Evolutionary conservation across 2,113 vertebrate species (phyloP), one percentile per base, ranked within the genome.

Genomic region (Archilochus colubris): DNA sequence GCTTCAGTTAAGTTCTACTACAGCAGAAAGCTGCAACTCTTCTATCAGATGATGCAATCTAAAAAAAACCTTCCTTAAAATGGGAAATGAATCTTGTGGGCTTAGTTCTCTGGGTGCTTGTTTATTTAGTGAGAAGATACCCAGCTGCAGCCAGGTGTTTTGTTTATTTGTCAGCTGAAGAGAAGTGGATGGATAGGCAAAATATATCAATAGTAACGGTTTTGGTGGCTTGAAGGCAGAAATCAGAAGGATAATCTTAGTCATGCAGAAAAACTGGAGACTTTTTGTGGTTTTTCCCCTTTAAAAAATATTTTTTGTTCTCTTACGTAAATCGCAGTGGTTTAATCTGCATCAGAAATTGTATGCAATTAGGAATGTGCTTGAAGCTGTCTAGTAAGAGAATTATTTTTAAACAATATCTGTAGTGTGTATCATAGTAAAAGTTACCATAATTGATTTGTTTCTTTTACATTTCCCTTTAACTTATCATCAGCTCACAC

Each of bases 151-250:
- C 31, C 69, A 78, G 61, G 43, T 86, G 70, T 58, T 21, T 20
- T 72, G 46, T 28, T 33, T 53, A 28, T 10, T 85, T 89, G 54
- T 40, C 43, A 72, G 38, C 10, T 46, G 81, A 92, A 57, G n/a
- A 91, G 59, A 61, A 84, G 76, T 75, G 86, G 73, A 64, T 70
- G 79, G 51, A 62, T 44, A 36, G 62, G 23, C 46, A 68, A 68
- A 89, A 40, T 67, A 25, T 7, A 66, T 55, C 77, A 25, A 77
- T 80, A 79, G 38, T 74, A 85, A 24, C 9, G 9, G 40, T 10
- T 88, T 20, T 28, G 59, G 72, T 46, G 73, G 38, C 72, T 63
- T 38, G 61, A 78, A 67, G 77, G 58, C 57, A 83, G 33, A 83
- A 93, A 81, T 83, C 9, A 16, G 48, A 78, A 79, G 22, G 38